Evolutionary conservation across 2,888 invertebrate species (phyloP), one percentile per base, ranked within the genome.

Genomic region (Pegoplata infirma): DNA sequence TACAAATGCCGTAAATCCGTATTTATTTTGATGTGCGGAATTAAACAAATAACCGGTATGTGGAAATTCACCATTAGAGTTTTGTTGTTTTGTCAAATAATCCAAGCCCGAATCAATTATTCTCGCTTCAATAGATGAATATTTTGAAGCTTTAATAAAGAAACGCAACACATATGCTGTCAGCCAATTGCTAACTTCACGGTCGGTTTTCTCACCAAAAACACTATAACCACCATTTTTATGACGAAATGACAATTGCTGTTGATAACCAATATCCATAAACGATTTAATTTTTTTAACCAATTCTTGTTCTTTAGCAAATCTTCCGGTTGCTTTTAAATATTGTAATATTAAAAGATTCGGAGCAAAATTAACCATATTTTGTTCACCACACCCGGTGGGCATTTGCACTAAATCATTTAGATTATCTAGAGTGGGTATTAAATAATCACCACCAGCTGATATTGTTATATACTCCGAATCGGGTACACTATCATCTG

Each of bases 131-230:
- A 92, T 90, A 2, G 55, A 14, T 12, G 95, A 94, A 85, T 93
- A 93, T 14, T 91, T 89, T 25, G 90, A 90, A 0, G 96, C 96
- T 88, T 94, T 93, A 67, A 91, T 92, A 88, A 97, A 95, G 0
- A 95, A 93, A 82, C 94, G 92, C 0, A 93, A 92, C 0, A 96
- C 95, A 86, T 96, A 97, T 0, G 96, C 96, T 1, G 96, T 96
- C 76, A 97, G 89, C 95, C 94, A 94, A 0, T 92, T 92, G 28
- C 95, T 96, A 0, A 95, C 93, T 0, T 90, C 86, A 0, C 89
- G 84, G 84, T 93, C 93, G 0, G 91, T 2, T 0, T 91, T 89
- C 7, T 25, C 28, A 0, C 95, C 94, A 84, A 95, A 95, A 0
- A 95, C 94, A 36, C 95, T 94, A 89, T 94, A 95, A 0, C 94